Base-by-base conservation (phyloP, 2,888 invertebrate species). In the Azorinus chamasolen region DNA sequence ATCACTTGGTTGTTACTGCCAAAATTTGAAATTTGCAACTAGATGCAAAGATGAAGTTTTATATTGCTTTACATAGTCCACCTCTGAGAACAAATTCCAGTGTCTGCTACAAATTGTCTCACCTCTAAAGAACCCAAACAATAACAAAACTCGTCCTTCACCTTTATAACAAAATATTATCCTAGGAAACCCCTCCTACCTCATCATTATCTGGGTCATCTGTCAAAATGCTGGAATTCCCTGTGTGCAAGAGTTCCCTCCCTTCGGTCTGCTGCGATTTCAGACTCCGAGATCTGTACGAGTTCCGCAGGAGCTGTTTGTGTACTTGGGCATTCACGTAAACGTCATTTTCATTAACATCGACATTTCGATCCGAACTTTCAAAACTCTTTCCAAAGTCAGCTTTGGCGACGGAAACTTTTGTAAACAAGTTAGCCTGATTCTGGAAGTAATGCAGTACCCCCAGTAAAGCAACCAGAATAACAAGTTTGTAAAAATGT, bases 401-500 rank as follows among this genome's bases (percentile, higher is more conserved):
- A n/a, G n/a, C n/a, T n/a, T n/a, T n/a, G n/a, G n/a, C n/a, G n/a
- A 6, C 32, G 10, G 4, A 32, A 32, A 32, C 32, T 32, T 32
- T 32, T 32, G 32, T 6, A 32, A 32, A 10, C 32, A 32, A 32
- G 32, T 32, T 32, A 6, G 66, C 62, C n/a, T 65, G 48, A 0
- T 65, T 50, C 32, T 76, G 54, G 46, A 71, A 71, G 46, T 55
- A 70, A 18, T 46, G 45, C 22, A 76, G 22, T 25, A 76, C 55
- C 51, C 58, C 70, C 16, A 57, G 16, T 8, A 76, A 45, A 22
- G 43, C 53, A 22, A 57, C 65, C 12, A 59, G 46, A n/a, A 74
- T 45, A 32, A 74, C 68, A 32, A 68, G 58, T 58, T 74, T 74
- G 2, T 51, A 63, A 50, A 68, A 74, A 24, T 74, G 66, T 74